A percentile compares a stretch with the other conserved stretches of the same genome.
Conservation (phyloP, 2,797 vertebrate genomes). For the Clarias laeviceps region DNA sequence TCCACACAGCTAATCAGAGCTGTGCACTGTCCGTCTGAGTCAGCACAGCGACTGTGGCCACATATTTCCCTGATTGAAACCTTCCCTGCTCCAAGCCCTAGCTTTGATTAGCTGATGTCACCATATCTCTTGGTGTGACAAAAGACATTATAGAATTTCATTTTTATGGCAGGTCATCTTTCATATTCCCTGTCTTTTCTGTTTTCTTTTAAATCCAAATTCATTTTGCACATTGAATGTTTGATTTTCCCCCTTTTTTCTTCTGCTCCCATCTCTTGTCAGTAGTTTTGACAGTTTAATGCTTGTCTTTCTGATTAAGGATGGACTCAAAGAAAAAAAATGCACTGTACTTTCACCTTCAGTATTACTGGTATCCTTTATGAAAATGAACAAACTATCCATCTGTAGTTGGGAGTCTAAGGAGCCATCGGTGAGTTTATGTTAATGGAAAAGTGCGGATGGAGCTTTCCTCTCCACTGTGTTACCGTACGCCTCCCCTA, state of each 20-base stretch:
- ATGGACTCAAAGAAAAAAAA: constrained; percentile 40
- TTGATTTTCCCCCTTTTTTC: constrained; percentile 62
- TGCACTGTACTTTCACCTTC: background rate
- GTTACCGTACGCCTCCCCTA: too few species aligned
- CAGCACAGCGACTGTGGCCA: constrained; percentile 62
- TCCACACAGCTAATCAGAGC: constrained; percentile 45
- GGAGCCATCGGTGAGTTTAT: too few species aligned
- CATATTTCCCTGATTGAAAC: constrained; percentile 73
- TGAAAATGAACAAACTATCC: background rate
- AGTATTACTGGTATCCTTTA: background rate
- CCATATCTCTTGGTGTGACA: constrained; percentile 77
- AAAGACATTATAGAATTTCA: constrained; percentile 81
- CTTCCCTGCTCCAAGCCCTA: constrained; percentile 70
- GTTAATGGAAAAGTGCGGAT: too few species aligned
- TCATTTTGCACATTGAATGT: constrained; percentile 83
- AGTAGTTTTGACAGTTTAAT: constrained; percentile 55
- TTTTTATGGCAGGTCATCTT: constrained; percentile 81
- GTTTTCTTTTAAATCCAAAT: constrained; percentile 78
- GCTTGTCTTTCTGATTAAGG: constrained; percentile 64
- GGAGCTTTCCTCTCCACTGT: too few species aligned
- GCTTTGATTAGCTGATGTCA: constrained; percentile 80
- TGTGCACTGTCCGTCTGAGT: constrained; percentile 62
- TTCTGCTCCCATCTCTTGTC: constrained; percentile 64
- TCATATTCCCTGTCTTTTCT: constrained; percentile 81
- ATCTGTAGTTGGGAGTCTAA: too few species aligned